Percentiles rank a stretch among this genome's conserved stretches.
Conservation (phyloP, 2,113 vertebrate species). For the Heliornis fulica region DNA sequence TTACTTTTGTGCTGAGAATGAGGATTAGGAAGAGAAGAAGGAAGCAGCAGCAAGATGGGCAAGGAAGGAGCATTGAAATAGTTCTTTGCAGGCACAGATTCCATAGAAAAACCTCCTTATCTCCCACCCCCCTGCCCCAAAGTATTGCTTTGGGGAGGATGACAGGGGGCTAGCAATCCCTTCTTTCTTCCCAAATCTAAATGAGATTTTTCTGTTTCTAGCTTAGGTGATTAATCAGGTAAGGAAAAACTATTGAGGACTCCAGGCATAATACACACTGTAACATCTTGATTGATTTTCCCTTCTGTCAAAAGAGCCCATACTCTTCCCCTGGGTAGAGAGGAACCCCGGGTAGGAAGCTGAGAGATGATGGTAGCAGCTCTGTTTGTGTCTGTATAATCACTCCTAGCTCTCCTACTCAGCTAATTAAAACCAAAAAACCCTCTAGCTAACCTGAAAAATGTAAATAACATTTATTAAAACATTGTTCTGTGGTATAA, state of each 20-base stretch:
- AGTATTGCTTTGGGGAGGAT: not conserved
- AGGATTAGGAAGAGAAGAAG: not conserved
- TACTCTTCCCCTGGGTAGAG: no score
- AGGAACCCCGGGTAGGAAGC: not conserved
- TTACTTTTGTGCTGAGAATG: not conserved
- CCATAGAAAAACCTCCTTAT: not conserved
- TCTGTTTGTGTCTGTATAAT: constrained; percentile 1
- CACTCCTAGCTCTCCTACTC: not conserved
- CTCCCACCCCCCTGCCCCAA: no score
- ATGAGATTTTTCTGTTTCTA: not conserved
- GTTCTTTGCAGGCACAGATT: not conserved
- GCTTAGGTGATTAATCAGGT: not conserved
- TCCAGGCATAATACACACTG: not conserved
- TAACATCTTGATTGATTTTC: not conserved
- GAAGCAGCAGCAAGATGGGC: not conserved
- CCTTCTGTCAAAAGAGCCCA: not conserved
- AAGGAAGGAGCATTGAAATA: not conserved
- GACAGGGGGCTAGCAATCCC: not conserved
- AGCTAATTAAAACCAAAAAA: constrained; percentile 51
- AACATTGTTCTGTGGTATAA: constrained; percentile 21
- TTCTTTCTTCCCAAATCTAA: not conserved
- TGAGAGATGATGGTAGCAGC: not conserved
- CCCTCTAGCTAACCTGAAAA: constrained; percentile 36
- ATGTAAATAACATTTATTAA: constrained; percentile 47
- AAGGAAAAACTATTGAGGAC: not conserved